Base-by-base conservation (phyloP, 2,888 invertebrate species). In the Tipula lateralis region DNA sequence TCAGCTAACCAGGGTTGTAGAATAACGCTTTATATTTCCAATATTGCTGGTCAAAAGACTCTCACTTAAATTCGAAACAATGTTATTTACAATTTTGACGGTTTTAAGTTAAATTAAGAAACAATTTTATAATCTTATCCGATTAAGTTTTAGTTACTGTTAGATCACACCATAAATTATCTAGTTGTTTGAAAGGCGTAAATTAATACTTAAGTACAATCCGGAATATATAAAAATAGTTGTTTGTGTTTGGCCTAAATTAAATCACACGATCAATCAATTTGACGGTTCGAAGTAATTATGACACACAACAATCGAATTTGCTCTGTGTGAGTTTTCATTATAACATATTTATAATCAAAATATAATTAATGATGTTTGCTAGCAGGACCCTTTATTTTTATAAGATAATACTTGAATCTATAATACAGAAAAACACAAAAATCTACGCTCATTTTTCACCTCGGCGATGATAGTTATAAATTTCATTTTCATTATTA, bases 321-420 rank as follows among this genome's bases (percentile, higher is more conserved):
- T 9, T 13, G 9, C 13, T 39, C 50, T 19, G 6, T 50, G 9
- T 19, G 50, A 19, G 16, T 50, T 50, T 24, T 66, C 66, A 24
- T 66, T 66, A 66, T 12, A 66, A 66, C 66, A 66, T 66, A 66
- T 66, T 66, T 66, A 66, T 66, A 24, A 66, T 66, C 66, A 66
- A 66, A 66, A 66, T 66, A 66, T 66, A 66, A 66, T 66, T 66
- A 66, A 66, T 66, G 66, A 66, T 66, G 7, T 9, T 24, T 24
- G 24, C 24, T 66, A 3, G 66, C 24, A 24, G 66, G 66, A 66
- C 66, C 3, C 66, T 24, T 2, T 66, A 5, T n/a, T n/a, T 3
- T n/a, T 1, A 36, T 36, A 36, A 36, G 36, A 36, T 36, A 36
- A 36, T 36, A 36, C 44, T 50, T 50, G 16, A 19, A 66, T 19